Percentiles rank a stretch among this genome's conserved stretches.
Conservation (phyloP, 2,888 invertebrate species). For the Barypeithes pellucidus region DNA sequence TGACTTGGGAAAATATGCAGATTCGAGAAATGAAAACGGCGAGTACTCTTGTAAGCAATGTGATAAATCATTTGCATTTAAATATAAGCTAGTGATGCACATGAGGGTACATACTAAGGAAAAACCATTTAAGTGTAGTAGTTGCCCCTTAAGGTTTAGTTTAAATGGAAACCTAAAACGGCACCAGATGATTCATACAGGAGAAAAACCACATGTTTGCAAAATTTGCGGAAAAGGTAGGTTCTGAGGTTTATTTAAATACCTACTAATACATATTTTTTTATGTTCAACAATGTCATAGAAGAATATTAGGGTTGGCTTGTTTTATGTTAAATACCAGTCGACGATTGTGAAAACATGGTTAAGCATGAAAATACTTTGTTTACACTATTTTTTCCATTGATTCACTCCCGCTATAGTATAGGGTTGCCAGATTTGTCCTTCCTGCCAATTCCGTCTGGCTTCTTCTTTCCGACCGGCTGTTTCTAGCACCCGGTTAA, state of each 20-base stretch:
- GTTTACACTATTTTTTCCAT: no score
- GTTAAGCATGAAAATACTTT: no score
- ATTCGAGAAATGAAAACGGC: constrained; percentile 10
- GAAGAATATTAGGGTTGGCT: no score
- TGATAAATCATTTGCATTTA: constrained; percentile 42
- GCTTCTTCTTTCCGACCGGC: no score
- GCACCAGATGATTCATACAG: constrained; percentile 58
- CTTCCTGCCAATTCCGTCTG: no score
- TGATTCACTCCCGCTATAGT: no score
- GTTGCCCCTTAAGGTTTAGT: constrained; percentile 57
- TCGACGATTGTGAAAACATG: no score
- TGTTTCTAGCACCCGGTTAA: no score
- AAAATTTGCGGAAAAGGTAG: constrained; percentile 54
- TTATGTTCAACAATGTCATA: no score
- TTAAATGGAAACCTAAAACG: constrained; percentile 57
- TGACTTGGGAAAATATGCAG: not conserved
- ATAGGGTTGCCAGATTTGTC: no score
- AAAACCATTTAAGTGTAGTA: constrained; percentile 48
- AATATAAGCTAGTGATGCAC: constrained; percentile 41
- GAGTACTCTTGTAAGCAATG: constrained; percentile 35
- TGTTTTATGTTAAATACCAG: no score
- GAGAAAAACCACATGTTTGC: constrained; percentile 56
- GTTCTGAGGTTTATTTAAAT: not conserved
- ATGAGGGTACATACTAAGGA: constrained; percentile 48
- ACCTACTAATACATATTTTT: no score